These are phyloP conservation scores for Polyodon spathula DNA, from an alignment of 2,113 vertebrate species.

Conservation along the genomic window DNA sequence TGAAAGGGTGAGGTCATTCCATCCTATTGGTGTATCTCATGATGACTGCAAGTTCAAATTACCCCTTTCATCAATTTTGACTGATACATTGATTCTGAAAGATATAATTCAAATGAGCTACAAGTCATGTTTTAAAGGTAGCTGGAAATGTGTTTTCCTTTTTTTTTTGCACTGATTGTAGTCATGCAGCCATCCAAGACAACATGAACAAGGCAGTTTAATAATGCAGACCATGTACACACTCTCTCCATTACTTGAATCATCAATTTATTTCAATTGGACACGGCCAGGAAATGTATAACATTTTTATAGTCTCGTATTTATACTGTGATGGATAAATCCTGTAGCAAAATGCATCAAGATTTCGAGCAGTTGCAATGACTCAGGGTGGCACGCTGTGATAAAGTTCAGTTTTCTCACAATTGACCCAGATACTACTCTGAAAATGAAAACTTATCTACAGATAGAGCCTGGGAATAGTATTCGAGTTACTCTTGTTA, in stretches of 20 bases:
- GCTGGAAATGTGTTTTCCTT: neutral
- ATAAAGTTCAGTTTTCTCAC: neutral
- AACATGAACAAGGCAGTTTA: neutral
- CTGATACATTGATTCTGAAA: neutral
- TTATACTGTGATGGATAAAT: neutral
- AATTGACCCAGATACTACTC: slow-evolving; percentile 3
- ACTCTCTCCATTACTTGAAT: neutral
- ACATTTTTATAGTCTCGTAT: neutral
- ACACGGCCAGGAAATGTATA: slow-evolving; percentile 6
- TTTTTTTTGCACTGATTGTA: neutral
- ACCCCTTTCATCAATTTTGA: neutral
- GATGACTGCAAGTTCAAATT: neutral
- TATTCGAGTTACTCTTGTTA: neutral
- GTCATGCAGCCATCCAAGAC: neutral
- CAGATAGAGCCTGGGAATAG: neutral
- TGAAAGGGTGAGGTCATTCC: neutral
- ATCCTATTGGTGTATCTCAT: neutral
- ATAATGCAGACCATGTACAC: slow-evolving; percentile 2
- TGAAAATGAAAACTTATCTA: neutral
- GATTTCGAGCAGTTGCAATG: neutral
- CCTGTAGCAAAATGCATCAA: neutral
- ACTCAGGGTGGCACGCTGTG: neutral
- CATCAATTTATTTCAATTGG: slow-evolving; percentile 19
- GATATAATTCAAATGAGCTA: neutral
- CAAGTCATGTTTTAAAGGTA: neutral